Percentiles rank a stretch among this genome's conserved stretches.
phyloP scores from a whole-genome alignment of 2,888 invertebrate species.

The Lasioglossum marginatum region DNA sequence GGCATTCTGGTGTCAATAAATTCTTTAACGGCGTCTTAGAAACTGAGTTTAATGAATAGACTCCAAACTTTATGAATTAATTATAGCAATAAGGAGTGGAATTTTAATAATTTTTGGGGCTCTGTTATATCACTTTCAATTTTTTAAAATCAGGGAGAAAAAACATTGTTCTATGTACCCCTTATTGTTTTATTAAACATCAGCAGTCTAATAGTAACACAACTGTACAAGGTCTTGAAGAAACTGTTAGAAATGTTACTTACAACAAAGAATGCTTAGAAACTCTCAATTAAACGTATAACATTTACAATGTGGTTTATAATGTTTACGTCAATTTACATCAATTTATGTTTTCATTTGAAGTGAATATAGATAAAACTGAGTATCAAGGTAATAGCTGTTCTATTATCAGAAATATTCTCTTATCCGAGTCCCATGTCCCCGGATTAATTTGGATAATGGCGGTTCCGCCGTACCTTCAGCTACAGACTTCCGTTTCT shows the following conservation, averaged over 20 bases:
- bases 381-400: neutral
- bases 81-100: neutral
- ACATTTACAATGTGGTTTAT: neutral
- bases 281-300: neutral
- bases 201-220: no score
- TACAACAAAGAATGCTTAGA: neutral
- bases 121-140: neutral
- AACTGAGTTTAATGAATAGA: no score
- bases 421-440: neutral
- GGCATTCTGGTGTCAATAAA: no score
- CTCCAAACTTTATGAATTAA: no score
- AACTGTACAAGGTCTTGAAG: neutral
- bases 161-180: neutral
- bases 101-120: neutral
- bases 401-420: constrained; percentile 2
- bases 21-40: no score
- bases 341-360: neutral
- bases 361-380: neutral
- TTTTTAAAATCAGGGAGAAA: neutral
- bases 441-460: neutral
- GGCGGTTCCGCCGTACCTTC: neutral
- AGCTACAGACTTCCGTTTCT: neutral
- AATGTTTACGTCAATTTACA: neutral
- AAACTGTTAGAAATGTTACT: no score
- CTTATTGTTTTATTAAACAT: no score